A percentile compares a stretch with the other conserved stretches of the same genome.
Evolutionary conservation across 1,140 invertebrate genomes (phyloP).

Genomic region (Temnothorax nylanderi): DNA sequence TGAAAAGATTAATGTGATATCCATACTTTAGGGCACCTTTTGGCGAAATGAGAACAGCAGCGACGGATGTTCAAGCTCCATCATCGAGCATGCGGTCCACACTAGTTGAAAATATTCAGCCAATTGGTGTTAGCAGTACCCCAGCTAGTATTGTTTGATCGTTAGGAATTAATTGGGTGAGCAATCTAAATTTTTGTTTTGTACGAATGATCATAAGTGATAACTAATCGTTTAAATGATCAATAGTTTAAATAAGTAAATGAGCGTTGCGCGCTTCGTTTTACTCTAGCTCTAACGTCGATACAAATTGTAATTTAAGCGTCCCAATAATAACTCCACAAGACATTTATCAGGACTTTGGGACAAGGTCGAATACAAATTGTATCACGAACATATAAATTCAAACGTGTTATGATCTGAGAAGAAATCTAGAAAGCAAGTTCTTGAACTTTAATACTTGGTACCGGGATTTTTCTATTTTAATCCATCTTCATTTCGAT

Average conservation of each 20-base stretch:
- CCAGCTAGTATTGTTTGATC: slow-evolving; percentile 89
- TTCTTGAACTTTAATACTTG: neutral
- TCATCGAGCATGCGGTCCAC: slow-evolving; percentile 87
- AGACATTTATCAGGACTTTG: neutral
- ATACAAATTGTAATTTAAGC: slow-evolving; percentile 48
- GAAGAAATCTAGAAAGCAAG: neutral
- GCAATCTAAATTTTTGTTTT: slow-evolving; percentile 49
- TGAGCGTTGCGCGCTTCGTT: slow-evolving; percentile 53
- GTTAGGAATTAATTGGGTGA: slow-evolving; percentile 63
- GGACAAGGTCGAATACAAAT: slow-evolving; percentile 18
- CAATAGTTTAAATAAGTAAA: slow-evolving; percentile 28
- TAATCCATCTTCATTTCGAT: slow-evolving; percentile 11
- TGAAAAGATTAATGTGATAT: slow-evolving; percentile 21
- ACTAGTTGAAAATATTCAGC: slow-evolving; percentile 92
- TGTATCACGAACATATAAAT: slow-evolving; percentile 27
- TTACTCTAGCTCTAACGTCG: slow-evolving; percentile 50
- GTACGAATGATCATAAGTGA: slow-evolving; percentile 59
- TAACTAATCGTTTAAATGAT: slow-evolving; percentile 57
- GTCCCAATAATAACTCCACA: slow-evolving; percentile 26
- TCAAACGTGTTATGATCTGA: slow-evolving; percentile 9
- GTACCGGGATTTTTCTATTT: slow-evolving; percentile 11
- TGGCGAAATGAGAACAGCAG: slow-evolving; percentile 91
- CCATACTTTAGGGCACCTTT: slow-evolving; percentile 88
- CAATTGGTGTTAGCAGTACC: slow-evolving; percentile 89
- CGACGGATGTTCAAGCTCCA: slow-evolving; percentile 81